Evolutionary conservation across 2,888 invertebrate species (phyloP).

Genomic region (Pantelozetes paolii): DNA sequence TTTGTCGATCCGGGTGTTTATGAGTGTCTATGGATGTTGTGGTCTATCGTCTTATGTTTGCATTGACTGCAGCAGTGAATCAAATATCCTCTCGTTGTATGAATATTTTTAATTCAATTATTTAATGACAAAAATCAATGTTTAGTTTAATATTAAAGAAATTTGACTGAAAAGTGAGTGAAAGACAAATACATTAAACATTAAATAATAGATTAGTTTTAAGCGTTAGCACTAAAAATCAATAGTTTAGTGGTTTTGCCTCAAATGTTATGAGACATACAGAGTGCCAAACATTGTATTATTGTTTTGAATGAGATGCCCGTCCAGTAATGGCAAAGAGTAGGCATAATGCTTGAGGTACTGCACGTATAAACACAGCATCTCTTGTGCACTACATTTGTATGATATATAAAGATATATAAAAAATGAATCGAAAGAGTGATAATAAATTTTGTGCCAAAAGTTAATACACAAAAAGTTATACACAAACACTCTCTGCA

Average conservation of each 20-base stretch:
- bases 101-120: no score
- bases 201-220: constrained; percentile 9
- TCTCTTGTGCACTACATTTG: background rate
- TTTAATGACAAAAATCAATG: no score
- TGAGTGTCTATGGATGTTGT: no score
- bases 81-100: no score
- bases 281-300: background rate
- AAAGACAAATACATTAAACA: background rate
- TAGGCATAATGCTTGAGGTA: background rate
- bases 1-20: no score
- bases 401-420: background rate
- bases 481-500: background rate
- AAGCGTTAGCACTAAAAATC: constrained; percentile 29
- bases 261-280: background rate
- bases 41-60: no score
- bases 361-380: background rate
- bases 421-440: constrained; percentile 15
- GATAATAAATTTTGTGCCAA: constrained; percentile 29
- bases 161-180: background rate
- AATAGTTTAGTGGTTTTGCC: background rate
- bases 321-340: background rate
- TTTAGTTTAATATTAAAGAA: background rate
- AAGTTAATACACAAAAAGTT: constrained; percentile 6
- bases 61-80: no score
- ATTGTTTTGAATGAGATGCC: constrained; percentile 12